Base-by-base conservation (phyloP, 2,888 invertebrate species). In the Nomada ferruginata region DNA sequence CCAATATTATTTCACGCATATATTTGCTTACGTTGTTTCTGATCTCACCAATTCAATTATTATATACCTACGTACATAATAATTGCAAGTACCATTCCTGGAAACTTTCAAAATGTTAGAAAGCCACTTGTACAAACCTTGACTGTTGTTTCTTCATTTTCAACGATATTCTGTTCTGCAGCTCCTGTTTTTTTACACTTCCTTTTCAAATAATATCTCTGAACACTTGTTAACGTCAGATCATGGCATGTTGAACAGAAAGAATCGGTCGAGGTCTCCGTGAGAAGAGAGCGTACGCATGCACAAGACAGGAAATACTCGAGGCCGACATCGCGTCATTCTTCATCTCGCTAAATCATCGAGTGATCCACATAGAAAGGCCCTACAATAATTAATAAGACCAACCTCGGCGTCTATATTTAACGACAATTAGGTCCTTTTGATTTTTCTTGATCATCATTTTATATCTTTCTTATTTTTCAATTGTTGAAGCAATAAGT, bases 221-320 rank as follows among this genome's bases (percentile, higher is more conserved):
- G 47, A 65, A n/a, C 23, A 23, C 57, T 64, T 20, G 63, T 50
- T 26, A 63, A 57, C 55, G 11, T 55, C 47, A 15, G 53, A 52
- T 23, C 47, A n/a, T 63, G 42, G 26, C 42, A 63, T 10, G 50
- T n/a, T 23, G 26, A 42, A 36, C 47, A 10, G 13, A 83, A 68
- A 83, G 85, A 83, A 85, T 83, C 85, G 72, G 71, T 85, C 85
- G 71, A 73, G 78, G 77, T 73, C 70, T 74, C 26, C 61, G 50
- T 44, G 59, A 42, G 64, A 47, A 44, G 65, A 44, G 75, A 70
- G 64, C 63, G 50, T 44, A 47, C 63, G 47, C 44, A 71, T 64
- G 70, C 68, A 70, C 76, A 68, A 69, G 85, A 88, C 89, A 89
- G 90, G 90, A 91, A 90, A 84, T 74, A 66, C 50, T 76, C 90